Percentiles rank a stretch among this genome's conserved stretches.
phyloP scores from a whole-genome alignment of 2,888 invertebrate genomes.

The Cylindroiulus punctatus region DNA sequence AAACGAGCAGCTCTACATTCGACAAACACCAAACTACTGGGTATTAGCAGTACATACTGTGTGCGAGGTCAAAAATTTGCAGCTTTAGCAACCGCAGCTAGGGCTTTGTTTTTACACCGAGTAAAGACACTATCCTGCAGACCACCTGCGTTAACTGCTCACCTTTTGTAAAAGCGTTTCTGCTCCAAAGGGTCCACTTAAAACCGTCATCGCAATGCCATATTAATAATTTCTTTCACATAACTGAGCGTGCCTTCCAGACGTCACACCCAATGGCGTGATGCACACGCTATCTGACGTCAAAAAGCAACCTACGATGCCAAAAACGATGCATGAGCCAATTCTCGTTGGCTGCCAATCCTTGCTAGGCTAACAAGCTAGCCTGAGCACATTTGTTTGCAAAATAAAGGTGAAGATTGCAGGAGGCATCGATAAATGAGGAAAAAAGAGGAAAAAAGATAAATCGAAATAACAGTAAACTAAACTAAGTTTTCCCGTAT shows the following conservation, averaged over 20 bases:
- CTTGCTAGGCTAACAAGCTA: background rate
- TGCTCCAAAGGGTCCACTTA: slow-evolving; percentile 16
- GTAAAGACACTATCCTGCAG: background rate
- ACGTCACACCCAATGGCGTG: slow-evolving; percentile 51
- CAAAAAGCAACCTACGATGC: background rate
- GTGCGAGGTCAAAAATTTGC: background rate
- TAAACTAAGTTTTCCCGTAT: background rate
- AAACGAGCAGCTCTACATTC: background rate
- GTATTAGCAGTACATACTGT: background rate
- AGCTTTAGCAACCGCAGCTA: background rate
- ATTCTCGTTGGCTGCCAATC: background rate
- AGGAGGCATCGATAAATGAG: background rate
- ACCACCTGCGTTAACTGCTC: slow-evolving; percentile 6
- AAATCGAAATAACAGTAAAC: background rate
- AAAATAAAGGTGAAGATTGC: background rate
- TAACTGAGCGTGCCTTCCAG: slow-evolving; percentile 11
- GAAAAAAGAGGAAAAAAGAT: background rate
- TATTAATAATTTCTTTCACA: slow-evolving; percentile 25
- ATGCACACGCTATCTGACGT: slow-evolving; percentile 50
- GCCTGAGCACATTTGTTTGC: background rate
- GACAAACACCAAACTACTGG: background rate
- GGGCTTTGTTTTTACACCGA: background rate
- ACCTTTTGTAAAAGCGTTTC: background rate
- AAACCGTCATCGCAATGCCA: slow-evolving; percentile 14
- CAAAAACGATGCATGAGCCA: background rate